Percentiles rank a stretch among this genome's conserved stretches.
These are phyloP conservation scores for Gastrophysa polygoni DNA, from an alignment of 2,888 invertebrate species.

Conservation along the genomic window DNA sequence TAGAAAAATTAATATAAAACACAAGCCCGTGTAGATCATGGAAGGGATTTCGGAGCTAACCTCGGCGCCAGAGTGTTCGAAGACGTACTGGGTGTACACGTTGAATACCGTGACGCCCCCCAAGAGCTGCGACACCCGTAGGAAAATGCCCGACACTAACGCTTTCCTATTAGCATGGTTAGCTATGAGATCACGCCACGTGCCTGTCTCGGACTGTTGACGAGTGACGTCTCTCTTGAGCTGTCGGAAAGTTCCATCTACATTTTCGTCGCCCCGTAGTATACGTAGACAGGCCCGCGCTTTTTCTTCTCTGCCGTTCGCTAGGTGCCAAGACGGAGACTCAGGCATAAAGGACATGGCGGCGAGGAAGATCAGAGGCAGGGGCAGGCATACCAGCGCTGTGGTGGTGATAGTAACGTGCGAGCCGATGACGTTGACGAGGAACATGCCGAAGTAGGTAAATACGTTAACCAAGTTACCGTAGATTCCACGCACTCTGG, in stretches of 20 bases:
- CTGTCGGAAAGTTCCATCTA: conserved; percentile 41
- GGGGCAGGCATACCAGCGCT: conserved; percentile 63
- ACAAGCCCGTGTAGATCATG: conserved; percentile 37
- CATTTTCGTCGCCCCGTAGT: conserved; percentile 39
- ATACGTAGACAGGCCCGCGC: conserved; percentile 41
- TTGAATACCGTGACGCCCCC: conserved; percentile 45
- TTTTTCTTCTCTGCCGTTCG: conserved; percentile 38
- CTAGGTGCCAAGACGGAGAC: conserved; percentile 47
- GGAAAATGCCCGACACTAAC: conserved; percentile 41
- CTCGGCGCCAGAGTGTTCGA: conserved; percentile 47
- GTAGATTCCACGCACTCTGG: conserved; percentile 47
- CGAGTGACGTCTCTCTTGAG: conserved; percentile 43
- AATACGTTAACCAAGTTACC: conserved; percentile 44
- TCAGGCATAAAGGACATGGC: conserved; percentile 68
- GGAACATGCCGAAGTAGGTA: conserved; percentile 45
- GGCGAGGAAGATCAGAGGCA: conserved; percentile 64
- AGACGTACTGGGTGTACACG: conserved; percentile 48
- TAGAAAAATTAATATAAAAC: conserved; percentile 31
- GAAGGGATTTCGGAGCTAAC: conserved; percentile 30
- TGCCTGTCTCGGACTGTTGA: conserved; percentile 48
- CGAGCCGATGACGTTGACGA: conserved; percentile 61
- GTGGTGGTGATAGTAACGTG: conserved; percentile 58
- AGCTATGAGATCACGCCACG: conserved; percentile 45
- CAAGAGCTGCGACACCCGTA: conserved; percentile 46
- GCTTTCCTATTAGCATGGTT: conserved; percentile 46